A percentile compares a stretch with the other conserved stretches of the same genome.
These are phyloP conservation scores for Catagonus wagneri DNA, from an alignment of 2,113 vertebrate genomes.

Conservation along the genomic window DNA sequence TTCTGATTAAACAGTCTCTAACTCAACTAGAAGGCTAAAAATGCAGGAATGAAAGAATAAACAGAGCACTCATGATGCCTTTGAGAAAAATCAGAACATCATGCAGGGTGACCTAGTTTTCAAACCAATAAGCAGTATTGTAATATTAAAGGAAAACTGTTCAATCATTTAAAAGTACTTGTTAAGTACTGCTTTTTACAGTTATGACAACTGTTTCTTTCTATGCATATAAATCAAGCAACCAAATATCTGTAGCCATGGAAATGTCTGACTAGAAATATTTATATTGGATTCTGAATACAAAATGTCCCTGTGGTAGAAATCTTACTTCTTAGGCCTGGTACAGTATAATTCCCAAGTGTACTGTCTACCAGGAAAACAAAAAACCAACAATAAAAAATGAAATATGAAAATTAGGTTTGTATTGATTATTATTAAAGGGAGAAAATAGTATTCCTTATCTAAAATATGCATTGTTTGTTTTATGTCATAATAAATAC, in stretches of 20 bases:
- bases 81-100: constrained; percentile 84
- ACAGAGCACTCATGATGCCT: constrained; percentile 77
- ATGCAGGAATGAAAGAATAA: constrained; percentile 83
- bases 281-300: constrained; percentile 89
- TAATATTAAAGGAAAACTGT: constrained; percentile 85
- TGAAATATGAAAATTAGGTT: constrained; percentile 81
- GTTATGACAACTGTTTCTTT: constrained; percentile 88
- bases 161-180: constrained; percentile 86
- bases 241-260: constrained; percentile 91
- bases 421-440: constrained; percentile 63
- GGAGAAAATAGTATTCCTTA: not conserved
- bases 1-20: constrained; percentile 83
- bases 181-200: constrained; percentile 88
- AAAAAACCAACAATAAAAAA: constrained; percentile 87
- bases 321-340: constrained; percentile 88
- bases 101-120: constrained; percentile 85
- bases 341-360: constrained; percentile 89
- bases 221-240: constrained; percentile 91
- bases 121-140: constrained; percentile 85
- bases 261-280: constrained; percentile 89
- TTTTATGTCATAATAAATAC: not conserved
- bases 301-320: constrained; percentile 88
- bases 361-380: constrained; percentile 87
- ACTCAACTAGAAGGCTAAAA: constrained; percentile 81
- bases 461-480: not conserved